phyloP scores from a whole-genome alignment of 1,140 invertebrate genomes.

The Limonius californicus region DNA sequence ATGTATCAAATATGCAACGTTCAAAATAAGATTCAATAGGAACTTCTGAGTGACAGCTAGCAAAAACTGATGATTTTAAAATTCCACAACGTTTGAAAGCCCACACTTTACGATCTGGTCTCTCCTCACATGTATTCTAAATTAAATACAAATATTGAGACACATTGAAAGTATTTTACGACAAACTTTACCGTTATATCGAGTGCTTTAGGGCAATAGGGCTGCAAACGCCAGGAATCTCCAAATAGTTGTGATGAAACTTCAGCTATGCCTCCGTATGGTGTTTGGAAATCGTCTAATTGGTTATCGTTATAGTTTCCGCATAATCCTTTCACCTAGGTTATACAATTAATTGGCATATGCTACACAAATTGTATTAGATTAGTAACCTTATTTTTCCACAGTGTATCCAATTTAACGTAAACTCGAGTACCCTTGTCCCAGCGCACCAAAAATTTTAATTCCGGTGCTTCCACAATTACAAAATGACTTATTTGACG shows the following conservation, averaged over 20 bases:
- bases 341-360: too few species aligned
- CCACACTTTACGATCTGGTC: conserved; percentile 75
- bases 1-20: conserved; percentile 76
- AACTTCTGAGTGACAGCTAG: conserved; percentile 75
- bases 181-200: conserved; percentile 44
- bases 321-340: conserved; percentile 79
- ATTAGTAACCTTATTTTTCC: conserved; percentile 64
- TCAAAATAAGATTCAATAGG: conserved; percentile 62
- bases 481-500: conserved; percentile 69
- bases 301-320: conserved; percentile 86
- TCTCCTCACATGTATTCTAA: conserved; percentile 67
- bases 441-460: conserved; percentile 81
- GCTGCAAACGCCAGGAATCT: conserved; percentile 82
- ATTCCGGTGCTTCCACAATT: conserved; percentile 71
- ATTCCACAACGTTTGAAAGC: conserved; percentile 68
- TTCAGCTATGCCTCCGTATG: conserved; percentile 70
- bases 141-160: conserved; percentile 10
- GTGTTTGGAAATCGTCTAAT: conserved; percentile 79
- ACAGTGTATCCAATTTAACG: conserved; percentile 67
- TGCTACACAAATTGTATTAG: too few species aligned
- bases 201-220: conserved; percentile 61
- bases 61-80: conserved; percentile 69
- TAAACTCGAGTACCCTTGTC: conserved; percentile 81
- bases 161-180: conserved; percentile 16
- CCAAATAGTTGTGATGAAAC: conserved; percentile 72